phyloP scores from a whole-genome alignment of 2,113 vertebrate genomes.

The Xiphorhynchus elegans region DNA sequence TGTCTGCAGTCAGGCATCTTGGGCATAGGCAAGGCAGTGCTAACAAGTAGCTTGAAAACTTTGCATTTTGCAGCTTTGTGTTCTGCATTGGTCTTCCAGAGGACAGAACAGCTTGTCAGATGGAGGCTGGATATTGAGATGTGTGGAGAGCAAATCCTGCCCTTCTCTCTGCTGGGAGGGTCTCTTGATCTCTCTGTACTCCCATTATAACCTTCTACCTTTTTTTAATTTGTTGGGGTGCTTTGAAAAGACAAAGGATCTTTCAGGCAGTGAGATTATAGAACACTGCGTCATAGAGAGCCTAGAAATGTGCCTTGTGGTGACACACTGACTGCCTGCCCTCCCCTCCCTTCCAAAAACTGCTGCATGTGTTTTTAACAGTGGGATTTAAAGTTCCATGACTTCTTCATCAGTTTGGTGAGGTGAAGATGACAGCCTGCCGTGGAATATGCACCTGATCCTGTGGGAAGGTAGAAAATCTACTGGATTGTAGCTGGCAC shows the following conservation, averaged over 20 bases:
- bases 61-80: neutral
- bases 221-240: neutral
- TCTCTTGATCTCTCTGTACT: neutral
- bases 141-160: neutral
- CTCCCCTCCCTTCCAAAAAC: neutral
- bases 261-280: neutral
- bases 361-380: neutral
- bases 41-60: neutral
- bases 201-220: fast-evolving
- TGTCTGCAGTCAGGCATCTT: neutral
- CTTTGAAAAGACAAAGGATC: neutral
- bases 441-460: neutral
- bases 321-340: neutral
- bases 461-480: neutral
- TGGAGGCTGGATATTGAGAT: neutral
- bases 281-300: neutral
- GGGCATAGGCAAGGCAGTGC: neutral
- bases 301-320: neutral
- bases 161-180: neutral
- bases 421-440: neutral
- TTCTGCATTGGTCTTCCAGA: neutral
- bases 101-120: neutral
- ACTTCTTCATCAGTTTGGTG: neutral
- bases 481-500: neutral
- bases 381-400: neutral